Percentiles rank a stretch among this genome's conserved stretches.
Evolutionary conservation across 2,888 invertebrate species (phyloP).

Genomic region (Apodemia duryi): DNA sequence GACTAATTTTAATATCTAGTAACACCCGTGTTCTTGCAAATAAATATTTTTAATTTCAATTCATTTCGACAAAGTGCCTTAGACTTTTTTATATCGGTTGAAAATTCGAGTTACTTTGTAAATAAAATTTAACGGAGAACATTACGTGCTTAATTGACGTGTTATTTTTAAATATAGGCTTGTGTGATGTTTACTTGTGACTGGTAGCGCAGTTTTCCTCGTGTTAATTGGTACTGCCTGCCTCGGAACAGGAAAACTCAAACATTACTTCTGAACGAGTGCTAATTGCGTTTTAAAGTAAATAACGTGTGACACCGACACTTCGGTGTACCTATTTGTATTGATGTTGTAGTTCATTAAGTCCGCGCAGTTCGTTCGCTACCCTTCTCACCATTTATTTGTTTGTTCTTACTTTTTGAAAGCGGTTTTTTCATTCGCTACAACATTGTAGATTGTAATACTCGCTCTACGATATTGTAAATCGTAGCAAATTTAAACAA

Average conservation of each 20-base stretch:
- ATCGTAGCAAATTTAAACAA: too few relatives aligned
- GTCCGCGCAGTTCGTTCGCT: neutral
- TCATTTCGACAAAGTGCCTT: too few relatives aligned
- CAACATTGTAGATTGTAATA: neutral
- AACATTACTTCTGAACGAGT: constrained; percentile 19
- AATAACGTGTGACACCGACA: neutral
- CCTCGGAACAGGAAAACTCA: constrained; percentile 25
- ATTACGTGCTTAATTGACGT: constrained; percentile 1
- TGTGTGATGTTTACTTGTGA: neutral
- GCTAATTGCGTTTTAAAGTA: constrained; percentile 19
- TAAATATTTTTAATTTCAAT: too few relatives aligned
- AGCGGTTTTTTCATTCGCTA: neutral
- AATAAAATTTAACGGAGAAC: neutral
- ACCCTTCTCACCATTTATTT: neutral
- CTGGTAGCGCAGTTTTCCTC: constrained; percentile 28
- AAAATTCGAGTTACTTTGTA: neutral
- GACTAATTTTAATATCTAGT: too few relatives aligned
- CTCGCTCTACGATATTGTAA: too few relatives aligned
- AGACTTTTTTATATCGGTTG: neutral
- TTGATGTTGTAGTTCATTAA: neutral
- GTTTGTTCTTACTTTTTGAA: neutral
- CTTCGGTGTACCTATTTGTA: neutral
- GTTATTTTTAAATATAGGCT: constrained; percentile 11
- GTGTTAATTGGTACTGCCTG: constrained; percentile 25
- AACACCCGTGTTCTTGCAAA: too few relatives aligned